Evolutionary conservation across 2,113 vertebrate species (phyloP), one percentile per base, ranked within the genome.

Genomic region (Mesembrinibis cayennensis): DNA sequence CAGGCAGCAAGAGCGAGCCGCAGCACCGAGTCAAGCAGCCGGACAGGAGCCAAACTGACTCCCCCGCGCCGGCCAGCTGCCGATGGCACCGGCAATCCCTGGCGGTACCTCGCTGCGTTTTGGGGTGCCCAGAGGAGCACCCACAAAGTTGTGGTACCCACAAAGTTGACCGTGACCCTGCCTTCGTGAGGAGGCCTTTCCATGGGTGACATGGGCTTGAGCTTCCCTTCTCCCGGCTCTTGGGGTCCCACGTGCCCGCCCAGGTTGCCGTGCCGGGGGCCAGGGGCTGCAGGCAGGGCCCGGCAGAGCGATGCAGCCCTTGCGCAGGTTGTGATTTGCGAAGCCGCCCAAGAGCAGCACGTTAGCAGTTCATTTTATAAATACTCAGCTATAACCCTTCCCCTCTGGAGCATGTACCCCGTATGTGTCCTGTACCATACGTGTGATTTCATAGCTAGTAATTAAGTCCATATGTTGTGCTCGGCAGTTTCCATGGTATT

Each of bases 401-500:
- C 49, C n/a, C 70, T 88, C 85, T 16, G 44, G 72, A 95, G 56
- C 72, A 56, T 1, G 2, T 38, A 50, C 29, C 82, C 58, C 61
- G 6, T 80, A 61, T 52, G 79, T 81, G 93, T 70, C 71, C 85
- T 94, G 94, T 78, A 92, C 94, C 80, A 82, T 65, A 78, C 5
- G 1, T 95, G 88, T 86, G 88, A 95, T 78, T 96, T 93, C 85
- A 83, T 77, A 80, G 59, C 65, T 38, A 11, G 36, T 94, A 95
- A 95, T 95, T 73, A 92, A 88, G 78, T 74, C 96, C 91, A 78
- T 83, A 92, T 94, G 96, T 76, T 73, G 62, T 30, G 4, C 76
- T 93, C 65, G 1, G 1, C 52, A 70, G 89, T 95, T 96, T 82
- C 94, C 81, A 90, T 91, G 89, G 77, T 89, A 56, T 82, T 89